Evolutionary conservation across 2,888 invertebrate species (phyloP).

Genomic region (Clunio marinus): DNA sequence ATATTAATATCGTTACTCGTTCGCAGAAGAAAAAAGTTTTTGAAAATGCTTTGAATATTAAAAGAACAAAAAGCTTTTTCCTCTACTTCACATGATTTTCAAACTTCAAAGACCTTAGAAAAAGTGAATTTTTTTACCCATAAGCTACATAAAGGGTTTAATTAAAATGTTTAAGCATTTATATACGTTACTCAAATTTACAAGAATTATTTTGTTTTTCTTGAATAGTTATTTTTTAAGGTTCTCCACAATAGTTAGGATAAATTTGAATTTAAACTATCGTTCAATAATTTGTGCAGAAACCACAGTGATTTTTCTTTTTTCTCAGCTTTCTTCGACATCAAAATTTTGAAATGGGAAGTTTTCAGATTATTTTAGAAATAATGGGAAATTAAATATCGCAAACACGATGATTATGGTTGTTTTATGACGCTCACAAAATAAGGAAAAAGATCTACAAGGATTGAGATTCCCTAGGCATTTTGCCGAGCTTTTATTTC

Average conservation of each 20-base stretch:
- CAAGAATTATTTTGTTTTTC: too few relatives aligned
- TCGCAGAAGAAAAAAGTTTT: not conserved
- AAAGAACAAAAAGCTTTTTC: not conserved
- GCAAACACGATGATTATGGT: conserved; percentile 13
- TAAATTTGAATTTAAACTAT: too few relatives aligned
- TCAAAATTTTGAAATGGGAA: not conserved
- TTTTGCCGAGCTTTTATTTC: too few relatives aligned
- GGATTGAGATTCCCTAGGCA: not conserved
- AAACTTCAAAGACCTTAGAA: not conserved
- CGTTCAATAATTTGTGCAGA: too few relatives aligned
- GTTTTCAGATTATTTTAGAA: not conserved
- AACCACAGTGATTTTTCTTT: too few relatives aligned
- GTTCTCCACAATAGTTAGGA: too few relatives aligned
- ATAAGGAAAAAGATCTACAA: not conserved
- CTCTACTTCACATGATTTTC: not conserved
- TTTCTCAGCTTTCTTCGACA: not conserved
- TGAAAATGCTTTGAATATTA: too few relatives aligned
- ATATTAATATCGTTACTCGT: not conserved
- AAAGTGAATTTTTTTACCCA: too few relatives aligned
- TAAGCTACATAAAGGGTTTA: too few relatives aligned
- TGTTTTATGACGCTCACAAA: not conserved
- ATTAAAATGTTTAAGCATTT: too few relatives aligned
- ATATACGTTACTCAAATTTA: too few relatives aligned
- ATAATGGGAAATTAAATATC: conserved; percentile 13
- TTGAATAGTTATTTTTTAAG: too few relatives aligned